Percentiles rank a stretch among this genome's conserved stretches.
These are phyloP conservation scores for Anas bernieri DNA, from an alignment of 2,797 vertebrate genomes.

Conservation along the genomic window DNA sequence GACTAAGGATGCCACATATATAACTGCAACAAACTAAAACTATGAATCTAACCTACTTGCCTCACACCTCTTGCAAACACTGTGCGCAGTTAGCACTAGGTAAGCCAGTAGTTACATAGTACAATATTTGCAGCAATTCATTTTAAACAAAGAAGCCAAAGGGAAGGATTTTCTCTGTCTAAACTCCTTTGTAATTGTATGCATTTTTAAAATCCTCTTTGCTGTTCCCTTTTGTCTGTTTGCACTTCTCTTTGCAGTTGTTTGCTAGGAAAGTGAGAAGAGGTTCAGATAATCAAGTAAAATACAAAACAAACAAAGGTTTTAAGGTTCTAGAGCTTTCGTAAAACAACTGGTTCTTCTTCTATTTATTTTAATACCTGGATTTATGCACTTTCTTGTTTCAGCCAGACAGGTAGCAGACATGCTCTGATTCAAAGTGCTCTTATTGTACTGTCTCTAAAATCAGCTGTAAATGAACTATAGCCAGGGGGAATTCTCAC, in stretches of 20 bases:
- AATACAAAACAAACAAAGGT: conserved; percentile 34
- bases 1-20: fast-evolving
- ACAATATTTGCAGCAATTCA: background rate
- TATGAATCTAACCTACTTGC: background rate
- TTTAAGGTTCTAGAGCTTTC: conserved; percentile 48
- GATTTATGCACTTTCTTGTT: conserved; percentile 25
- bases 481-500: background rate
- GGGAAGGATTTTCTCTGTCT: background rate
- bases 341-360: background rate
- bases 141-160: background rate
- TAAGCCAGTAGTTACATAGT: background rate
- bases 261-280: conserved; percentile 9
- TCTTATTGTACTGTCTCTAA: background rate
- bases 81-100: background rate
- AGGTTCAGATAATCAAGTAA: background rate
- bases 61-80: background rate
- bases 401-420: background rate
- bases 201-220: conserved; percentile 33
- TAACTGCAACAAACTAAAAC: background rate
- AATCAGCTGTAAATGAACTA: conserved; percentile 39
- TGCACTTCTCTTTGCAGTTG: conserved; percentile 21
- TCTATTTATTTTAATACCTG: conserved; percentile 26
- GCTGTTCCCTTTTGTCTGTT: conserved; percentile 38
- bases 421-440: background rate
- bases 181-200: background rate